phyloP scores from a whole-genome alignment of 2,113 vertebrate species.

The Pyxicephalus adspersus region DNA sequence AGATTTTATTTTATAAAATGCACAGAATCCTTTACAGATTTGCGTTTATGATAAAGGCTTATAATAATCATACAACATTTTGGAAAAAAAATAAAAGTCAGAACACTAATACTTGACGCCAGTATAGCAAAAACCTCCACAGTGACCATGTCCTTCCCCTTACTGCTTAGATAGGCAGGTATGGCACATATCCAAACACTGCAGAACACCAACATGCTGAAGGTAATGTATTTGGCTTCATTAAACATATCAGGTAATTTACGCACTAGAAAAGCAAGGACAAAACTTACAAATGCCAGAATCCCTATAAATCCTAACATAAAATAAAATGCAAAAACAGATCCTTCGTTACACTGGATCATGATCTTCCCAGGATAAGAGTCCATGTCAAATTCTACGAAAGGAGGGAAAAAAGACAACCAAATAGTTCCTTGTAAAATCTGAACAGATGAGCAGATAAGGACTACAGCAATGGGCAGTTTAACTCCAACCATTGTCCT shows the following conservation, averaged over 20 bases:
- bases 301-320: too few relatives aligned
- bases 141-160: slow-evolving; percentile 46
- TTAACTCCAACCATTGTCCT: slow-evolving; percentile 2
- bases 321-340: slow-evolving; percentile 6
- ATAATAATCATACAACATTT: slow-evolving; percentile 53
- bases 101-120: slow-evolving; percentile 35
- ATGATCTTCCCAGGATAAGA: too few relatives aligned
- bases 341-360: too few relatives aligned
- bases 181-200: slow-evolving; percentile 33
- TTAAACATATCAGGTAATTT: slow-evolving; percentile 26
- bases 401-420: slow-evolving; percentile 6
- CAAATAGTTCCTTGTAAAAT: background rate
- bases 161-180: slow-evolving; percentile 36
- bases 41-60: slow-evolving; percentile 19
- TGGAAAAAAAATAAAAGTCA: slow-evolving; percentile 28
- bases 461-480: background rate
- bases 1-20: too few relatives aligned
- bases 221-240: slow-evolving; percentile 22
- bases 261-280: slow-evolving; percentile 1
- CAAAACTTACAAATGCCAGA: slow-evolving; percentile 16
- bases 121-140: slow-evolving; percentile 57
- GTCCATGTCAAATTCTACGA: too few relatives aligned
- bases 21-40: too few relatives aligned
- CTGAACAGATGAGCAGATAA: background rate
- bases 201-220: slow-evolving; percentile 16